phyloP scores from a whole-genome alignment of 1,140 invertebrate genomes.

The Varroa destructor region DNA sequence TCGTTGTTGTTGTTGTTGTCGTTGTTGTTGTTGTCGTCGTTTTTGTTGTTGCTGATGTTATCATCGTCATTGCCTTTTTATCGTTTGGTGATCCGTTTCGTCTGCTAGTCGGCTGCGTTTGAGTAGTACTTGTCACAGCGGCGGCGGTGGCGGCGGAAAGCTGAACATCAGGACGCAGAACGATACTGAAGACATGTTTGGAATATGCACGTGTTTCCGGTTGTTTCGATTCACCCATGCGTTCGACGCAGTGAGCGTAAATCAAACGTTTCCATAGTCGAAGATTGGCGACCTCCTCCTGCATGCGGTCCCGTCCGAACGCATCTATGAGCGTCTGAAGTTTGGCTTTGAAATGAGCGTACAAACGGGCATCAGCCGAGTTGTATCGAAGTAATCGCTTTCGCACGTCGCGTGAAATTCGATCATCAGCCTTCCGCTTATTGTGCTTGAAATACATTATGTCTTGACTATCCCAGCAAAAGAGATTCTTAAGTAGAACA shows the following conservation, averaged over 20 bases:
- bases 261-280: slow-evolving; percentile 7
- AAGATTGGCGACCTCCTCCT: slow-evolving; percentile 21
- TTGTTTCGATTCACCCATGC: neutral
- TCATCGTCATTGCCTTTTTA: no score
- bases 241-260: slow-evolving; percentile 23
- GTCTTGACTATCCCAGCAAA: slow-evolving; percentile 45
- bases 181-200: slow-evolving; percentile 22
- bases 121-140: no score
- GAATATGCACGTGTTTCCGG: slow-evolving; percentile 7
- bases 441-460: slow-evolving; percentile 36
- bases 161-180: neutral
- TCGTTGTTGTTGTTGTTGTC: no score
- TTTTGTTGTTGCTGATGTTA: no score
- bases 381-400: slow-evolving; percentile 16
- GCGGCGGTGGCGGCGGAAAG: no score
- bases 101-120: no score
- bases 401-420: neutral
- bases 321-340: slow-evolving; percentile 18
- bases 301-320: slow-evolving; percentile 19
- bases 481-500: slow-evolving; percentile 42
- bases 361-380: neutral
- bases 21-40: no score
- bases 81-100: no score
- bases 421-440: slow-evolving; percentile 14
- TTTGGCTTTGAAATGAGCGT: slow-evolving; percentile 17